Evolutionary conservation across 2,113 vertebrate species (phyloP), one percentile per base, ranked within the genome.

Genomic region (Chaetodon auriga): DNA sequence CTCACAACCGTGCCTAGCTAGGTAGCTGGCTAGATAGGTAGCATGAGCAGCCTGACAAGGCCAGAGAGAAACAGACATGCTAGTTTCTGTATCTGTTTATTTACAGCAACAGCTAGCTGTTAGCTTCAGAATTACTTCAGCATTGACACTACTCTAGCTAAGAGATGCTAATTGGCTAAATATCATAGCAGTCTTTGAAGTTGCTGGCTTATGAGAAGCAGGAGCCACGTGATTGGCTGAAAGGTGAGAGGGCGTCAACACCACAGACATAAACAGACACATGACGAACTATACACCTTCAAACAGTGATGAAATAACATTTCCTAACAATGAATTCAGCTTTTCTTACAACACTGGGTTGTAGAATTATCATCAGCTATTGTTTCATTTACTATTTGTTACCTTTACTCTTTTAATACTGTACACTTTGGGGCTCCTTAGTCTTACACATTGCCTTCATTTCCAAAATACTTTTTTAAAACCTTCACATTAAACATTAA

Each of bases 381-480:
- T 8, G 8, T 48, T 25, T 23, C 5, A 55, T 48, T 41, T 43
- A 15, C n/a, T 45, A 25, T 61, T 30, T 4, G 2, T 35, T 18
- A n/a, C 38, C 6, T 13, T 43, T 15, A n/a, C 21, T 23, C 18
- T 38, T 21, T 14, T 9, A 51, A 14, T 54, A 11, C 30, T 25
- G 35, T 53, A 38, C 62, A 74, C 60, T 30, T 69, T 19, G 3
- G 60, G 38, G 10, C 78, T 71, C 51, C 65, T 36, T 30, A n/a
- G 35, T 14, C 6, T 65, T 43, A 49, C 25, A 38, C 35, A 14
- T 45, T 6, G 19, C 0, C 41, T 45, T 10, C 10, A 4, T 48
- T 25, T 35, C n/a, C 16, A 45, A 25, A 43, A 45, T 12, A 16
- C n/a, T 19, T 51, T 60, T 36, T 18, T 7, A 66, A 51, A 71